Conservation (phyloP, 2,113 vertebrate species). For the Percina caprodes region DNA sequence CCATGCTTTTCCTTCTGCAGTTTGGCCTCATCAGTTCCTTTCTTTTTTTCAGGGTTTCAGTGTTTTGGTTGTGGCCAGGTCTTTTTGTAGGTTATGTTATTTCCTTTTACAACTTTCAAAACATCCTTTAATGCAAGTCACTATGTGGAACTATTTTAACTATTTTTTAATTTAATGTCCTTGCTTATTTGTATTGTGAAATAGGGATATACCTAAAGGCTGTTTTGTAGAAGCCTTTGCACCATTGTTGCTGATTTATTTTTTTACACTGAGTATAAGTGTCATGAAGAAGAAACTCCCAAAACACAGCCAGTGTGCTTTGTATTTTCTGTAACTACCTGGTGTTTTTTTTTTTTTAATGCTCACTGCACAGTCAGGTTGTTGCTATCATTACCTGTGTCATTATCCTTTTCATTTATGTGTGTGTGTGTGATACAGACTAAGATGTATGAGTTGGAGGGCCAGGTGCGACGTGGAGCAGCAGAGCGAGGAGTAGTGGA, state of each 20-base stretch:
- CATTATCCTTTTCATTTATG: not conserved
- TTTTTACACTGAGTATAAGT: not conserved
- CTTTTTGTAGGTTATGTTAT: not conserved
- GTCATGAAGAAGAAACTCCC: not conserved
- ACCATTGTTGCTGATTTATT: not conserved
- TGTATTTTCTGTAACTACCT: not conserved
- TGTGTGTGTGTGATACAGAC: slow-evolving; percentile 74
- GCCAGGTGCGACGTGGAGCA: slow-evolving; percentile 84
- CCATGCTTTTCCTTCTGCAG: not conserved
- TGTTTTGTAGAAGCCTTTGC: not conserved
- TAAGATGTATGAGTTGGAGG: slow-evolving; percentile 89
- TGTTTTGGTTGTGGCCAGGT: not conserved
- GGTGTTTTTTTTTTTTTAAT: not conserved
- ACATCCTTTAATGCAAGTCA: not conserved
- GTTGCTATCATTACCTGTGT: not conserved
- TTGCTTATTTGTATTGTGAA: not conserved
- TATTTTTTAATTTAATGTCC: no score
- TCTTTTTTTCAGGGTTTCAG: not conserved
- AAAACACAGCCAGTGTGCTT: not conserved
- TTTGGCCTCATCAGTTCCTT: not conserved
- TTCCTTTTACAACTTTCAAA: not conserved
- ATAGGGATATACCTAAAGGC: not conserved
- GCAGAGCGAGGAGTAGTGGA: slow-evolving; percentile 87
- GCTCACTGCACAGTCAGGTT: not conserved
- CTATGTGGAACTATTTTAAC: not conserved